These are phyloP conservation scores for Mythimna pallens DNA, from an alignment of 2,888 invertebrate species.

Conservation along the genomic window DNA sequence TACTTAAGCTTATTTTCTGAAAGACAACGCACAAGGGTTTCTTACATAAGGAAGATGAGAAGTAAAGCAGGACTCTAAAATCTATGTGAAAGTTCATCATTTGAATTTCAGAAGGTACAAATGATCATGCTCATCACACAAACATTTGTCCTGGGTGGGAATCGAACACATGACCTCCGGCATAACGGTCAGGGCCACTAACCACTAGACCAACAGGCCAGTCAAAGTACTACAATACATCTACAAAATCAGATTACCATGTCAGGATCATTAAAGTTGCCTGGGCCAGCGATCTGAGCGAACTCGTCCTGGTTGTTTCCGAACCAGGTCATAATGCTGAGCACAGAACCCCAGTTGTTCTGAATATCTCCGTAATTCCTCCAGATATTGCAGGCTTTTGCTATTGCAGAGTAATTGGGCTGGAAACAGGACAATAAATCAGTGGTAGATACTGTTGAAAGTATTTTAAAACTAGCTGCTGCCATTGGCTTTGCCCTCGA, in stretches of 20 bases:
- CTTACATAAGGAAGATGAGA: not conserved
- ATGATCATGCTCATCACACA: too few species aligned
- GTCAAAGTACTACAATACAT: constrained; percentile 64
- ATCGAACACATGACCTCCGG: too few species aligned
- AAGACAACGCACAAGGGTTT: not conserved
- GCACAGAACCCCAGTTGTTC: constrained; percentile 92
- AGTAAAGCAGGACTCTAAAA: not conserved
- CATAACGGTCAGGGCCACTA: too few species aligned
- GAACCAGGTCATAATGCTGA: constrained; percentile 91
- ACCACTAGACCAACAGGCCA: too few species aligned
- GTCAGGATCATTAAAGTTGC: constrained; percentile 94
- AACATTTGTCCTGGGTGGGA: too few species aligned
- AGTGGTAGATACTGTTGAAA: not conserved
- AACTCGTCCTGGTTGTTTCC: constrained; percentile 91
- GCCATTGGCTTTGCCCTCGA: not conserved
- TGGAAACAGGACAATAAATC: constrained; percentile 65
- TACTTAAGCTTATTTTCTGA: too few species aligned
- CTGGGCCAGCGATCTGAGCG: constrained; percentile 91
- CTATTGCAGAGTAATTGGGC: constrained; percentile 91
- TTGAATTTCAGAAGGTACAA: too few species aligned
- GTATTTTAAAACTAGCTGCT: not conserved
- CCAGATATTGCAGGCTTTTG: constrained; percentile 92
- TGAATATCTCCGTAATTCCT: constrained; percentile 92
- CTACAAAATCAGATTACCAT: constrained; percentile 91
- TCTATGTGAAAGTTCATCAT: not conserved